Evolutionary conservation across 1,140 invertebrate species (phyloP).

Genomic region (Drosophila novamexicana): DNA sequence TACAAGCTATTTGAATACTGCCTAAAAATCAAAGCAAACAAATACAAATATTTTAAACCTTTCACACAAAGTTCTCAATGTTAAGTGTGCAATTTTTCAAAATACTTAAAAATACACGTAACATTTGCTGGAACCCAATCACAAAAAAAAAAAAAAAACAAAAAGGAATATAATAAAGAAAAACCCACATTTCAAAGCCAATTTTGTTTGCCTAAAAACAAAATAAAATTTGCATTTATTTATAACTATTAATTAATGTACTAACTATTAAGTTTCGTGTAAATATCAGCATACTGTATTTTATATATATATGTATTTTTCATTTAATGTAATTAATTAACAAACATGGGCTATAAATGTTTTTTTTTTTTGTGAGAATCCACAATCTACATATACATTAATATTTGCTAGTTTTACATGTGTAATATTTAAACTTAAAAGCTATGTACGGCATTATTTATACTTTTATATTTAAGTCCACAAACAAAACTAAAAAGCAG

Average conservation of each 20-base stretch:
- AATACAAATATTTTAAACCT: conserved; percentile 6
- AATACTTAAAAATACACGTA: conserved; percentile 9
- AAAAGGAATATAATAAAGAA: conserved; percentile 14
- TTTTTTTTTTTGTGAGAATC: conserved; percentile 25
- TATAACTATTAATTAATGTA: conserved; percentile 15
- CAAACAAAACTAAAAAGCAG: conserved; percentile 29
- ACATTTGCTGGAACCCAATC: conserved; percentile 28
- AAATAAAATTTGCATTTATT: conserved; percentile 50
- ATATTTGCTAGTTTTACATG: conserved; percentile 45
- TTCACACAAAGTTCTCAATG: conserved; percentile 28
- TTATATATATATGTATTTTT: conserved; percentile 31
- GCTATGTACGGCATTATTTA: conserved; percentile 57
- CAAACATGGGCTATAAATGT: conserved; percentile 33
- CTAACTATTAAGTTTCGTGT: conserved; percentile 60
- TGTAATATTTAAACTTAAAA: conserved; percentile 34
- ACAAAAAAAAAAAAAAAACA: conserved; percentile 8
- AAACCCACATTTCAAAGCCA: conserved; percentile 28
- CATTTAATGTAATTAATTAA: conserved; percentile 30
- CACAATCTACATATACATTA: conserved; percentile 6
- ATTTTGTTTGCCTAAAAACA: conserved; percentile 46
- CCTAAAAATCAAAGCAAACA: conserved; percentile 14
- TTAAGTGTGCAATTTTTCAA: conserved; percentile 34
- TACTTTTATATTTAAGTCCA: conserved; percentile 69
- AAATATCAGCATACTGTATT: conserved; percentile 61
- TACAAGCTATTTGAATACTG: conserved; percentile 2